Evolutionary conservation across 2,888 invertebrate genomes (phyloP).

Genomic region (Eumerus sabulonum): DNA sequence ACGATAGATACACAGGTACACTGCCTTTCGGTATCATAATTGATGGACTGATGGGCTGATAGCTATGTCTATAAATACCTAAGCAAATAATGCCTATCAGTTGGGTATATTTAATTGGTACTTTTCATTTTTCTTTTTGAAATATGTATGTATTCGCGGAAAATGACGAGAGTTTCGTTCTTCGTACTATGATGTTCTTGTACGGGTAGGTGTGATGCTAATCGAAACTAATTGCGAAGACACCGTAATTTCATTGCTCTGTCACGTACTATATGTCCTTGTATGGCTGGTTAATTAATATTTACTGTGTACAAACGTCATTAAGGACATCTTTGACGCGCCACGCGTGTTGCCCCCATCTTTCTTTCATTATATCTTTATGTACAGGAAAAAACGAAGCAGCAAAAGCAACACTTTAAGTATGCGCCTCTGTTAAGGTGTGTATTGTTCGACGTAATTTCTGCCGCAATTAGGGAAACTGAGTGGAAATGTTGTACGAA

Average conservation of each 20-base stretch:
- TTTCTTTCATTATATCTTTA: neutral
- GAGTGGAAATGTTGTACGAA: slow-evolving; percentile 1
- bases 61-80: no score
- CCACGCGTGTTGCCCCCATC: neutral
- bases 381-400: neutral
- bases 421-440: neutral
- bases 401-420: neutral
- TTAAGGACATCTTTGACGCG: slow-evolving; percentile 36
- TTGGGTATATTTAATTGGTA: no score
- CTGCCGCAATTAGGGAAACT: slow-evolving; percentile 35
- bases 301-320: slow-evolving; percentile 39
- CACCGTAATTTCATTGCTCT: slow-evolving; percentile 21
- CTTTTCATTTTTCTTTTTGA: no score
- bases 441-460: slow-evolving; percentile 23
- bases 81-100: no score
- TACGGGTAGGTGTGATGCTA: slow-evolving; percentile 7
- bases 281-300: slow-evolving; percentile 43
- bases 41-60: no score
- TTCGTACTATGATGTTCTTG: no score
- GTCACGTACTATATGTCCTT: slow-evolving; percentile 2
- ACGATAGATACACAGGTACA: no score
- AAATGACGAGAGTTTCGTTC: no score
- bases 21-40: no score
- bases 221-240: slow-evolving; percentile 34
- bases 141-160: no score